phyloP scores from a whole-genome alignment of 2,797 vertebrate genomes.

The Pseudochirops cupreus region DNA sequence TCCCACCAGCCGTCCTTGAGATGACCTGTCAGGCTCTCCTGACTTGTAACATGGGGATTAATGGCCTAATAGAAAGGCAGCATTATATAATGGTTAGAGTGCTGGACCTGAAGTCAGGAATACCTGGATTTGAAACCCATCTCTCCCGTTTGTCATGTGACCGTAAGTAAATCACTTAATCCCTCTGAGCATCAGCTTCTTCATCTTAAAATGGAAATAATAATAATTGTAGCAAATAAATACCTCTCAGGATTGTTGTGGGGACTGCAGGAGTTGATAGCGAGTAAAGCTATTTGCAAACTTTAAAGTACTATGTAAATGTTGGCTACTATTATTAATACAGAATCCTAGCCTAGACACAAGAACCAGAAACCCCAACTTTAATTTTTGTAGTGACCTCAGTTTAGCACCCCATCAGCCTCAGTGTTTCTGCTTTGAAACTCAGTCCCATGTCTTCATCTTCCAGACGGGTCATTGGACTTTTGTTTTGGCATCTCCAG shows the following conservation, averaged over 20 bases:
- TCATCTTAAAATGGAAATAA: neutral
- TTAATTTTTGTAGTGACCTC: neutral
- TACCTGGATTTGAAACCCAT: conserved; percentile 1
- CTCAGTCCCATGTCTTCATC: neutral
- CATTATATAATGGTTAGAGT: neutral
- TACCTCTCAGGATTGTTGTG: conserved; percentile 11
- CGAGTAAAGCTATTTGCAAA: neutral
- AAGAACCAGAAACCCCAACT: neutral
- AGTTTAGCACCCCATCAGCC: neutral
- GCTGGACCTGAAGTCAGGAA: neutral
- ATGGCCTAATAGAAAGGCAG: neutral
- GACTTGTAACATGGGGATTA: neutral
- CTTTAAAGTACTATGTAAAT: neutral
- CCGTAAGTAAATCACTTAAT: neutral
- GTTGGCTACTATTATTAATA: conserved; percentile 7
- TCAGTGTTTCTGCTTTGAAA: neutral
- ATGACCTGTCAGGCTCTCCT: neutral
- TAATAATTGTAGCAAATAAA: neutral
- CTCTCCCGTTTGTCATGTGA: neutral
- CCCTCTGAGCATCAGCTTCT: neutral
- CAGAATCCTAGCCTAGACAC: neutral
- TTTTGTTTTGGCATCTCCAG: neutral
- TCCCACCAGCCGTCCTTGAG: neutral
- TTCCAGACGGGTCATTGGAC: neutral
- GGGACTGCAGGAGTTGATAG: neutral